Base-by-base conservation (phyloP, 2,888 invertebrate species). In the Sphaeridia pumilis region DNA sequence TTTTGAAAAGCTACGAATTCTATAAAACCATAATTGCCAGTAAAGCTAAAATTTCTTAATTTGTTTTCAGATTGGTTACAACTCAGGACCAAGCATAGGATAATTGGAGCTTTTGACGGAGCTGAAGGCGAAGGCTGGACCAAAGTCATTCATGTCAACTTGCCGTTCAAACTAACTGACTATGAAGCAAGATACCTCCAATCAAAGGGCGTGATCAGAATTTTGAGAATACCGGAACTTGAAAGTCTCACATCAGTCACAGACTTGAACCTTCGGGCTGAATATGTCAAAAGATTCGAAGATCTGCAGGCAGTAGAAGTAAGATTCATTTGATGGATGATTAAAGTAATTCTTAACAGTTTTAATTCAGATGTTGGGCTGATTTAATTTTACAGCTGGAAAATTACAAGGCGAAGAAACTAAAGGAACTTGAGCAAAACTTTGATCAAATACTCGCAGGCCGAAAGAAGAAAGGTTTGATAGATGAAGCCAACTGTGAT, bases 61-160 rank as follows among this genome's bases (percentile, higher is more conserved):
- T n/a, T n/a, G n/a, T n/a, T 72, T 70, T n/a, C 65, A 85, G 87
- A 87, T 71, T 87, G 87, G 81, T 71, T 78, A 63, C 74, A 66
- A 54, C 70, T 92, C 49, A 76, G 92, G 52, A 77, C 76, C 60
- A 72, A 81, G 46, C 72, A 83, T 67, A 75, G 84, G 61, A 84
- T 93, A 67, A 75, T 87, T 63, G 93, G 93, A 0, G 76, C 80
- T 55, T 72, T 87, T 24, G 76, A 86, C 56, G 93, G 93, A 26
- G 60, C 58, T 38, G 59, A 52, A 34, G 17, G 42, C 25, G 49
- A 58, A 46, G 49, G 57, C 26, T 42, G 60, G 31, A 52, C 46
- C 46, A 42, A 50, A n/a, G 2, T 21, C 7, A 25, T 50, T 25
- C 54, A 57, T 41, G 35, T 52, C n/a, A 44, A 55, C 43, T 35